Conservation (phyloP, 2,888 invertebrate species). For the Orchestes rusci region DNA sequence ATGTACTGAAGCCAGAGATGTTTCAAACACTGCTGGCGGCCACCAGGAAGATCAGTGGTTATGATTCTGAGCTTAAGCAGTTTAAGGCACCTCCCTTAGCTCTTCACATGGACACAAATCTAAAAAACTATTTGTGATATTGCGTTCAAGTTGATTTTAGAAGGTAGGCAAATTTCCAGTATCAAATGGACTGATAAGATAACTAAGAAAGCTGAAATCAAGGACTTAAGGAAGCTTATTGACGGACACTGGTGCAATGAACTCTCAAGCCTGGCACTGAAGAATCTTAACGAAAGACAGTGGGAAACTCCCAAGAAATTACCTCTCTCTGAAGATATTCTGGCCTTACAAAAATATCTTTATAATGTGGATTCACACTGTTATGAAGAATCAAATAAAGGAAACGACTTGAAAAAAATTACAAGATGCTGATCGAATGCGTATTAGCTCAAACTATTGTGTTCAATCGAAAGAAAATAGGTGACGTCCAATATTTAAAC, state of each 20-base stretch:
- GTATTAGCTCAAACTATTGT: conserved; percentile 21
- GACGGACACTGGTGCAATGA: conserved; percentile 29
- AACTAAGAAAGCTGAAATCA: conserved; percentile 19
- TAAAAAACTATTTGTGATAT: conserved; percentile 23
- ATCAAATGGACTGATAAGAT: conserved; percentile 13
- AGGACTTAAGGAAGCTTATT: conserved; percentile 20
- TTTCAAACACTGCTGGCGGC: conserved; percentile 18
- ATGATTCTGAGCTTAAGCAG: conserved; percentile 15
- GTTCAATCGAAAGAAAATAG: conserved; percentile 27
- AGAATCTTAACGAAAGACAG: conserved; percentile 27
- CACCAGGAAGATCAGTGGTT: conserved; percentile 23
- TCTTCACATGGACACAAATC: conserved; percentile 24
- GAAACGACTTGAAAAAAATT: conserved; percentile 14
- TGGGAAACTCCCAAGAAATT: conserved; percentile 25
- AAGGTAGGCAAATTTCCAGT: conserved; percentile 14
- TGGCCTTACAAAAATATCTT: conserved; percentile 22
- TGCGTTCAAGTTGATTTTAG: conserved; percentile 22
- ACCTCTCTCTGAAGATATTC: conserved; percentile 27
- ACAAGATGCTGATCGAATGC: conserved; percentile 27
- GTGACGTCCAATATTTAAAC: conserved; percentile 26
- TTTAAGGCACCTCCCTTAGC: conserved; percentile 24
- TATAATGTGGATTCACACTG: conserved; percentile 17
- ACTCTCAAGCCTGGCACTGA: conserved; percentile 28
- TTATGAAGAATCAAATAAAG: conserved; percentile 16
- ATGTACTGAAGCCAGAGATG: conserved; percentile 21